Evolutionary conservation across 2,888 invertebrate genomes (phyloP).

Genomic region (Pristionchus exspectatus): DNA sequence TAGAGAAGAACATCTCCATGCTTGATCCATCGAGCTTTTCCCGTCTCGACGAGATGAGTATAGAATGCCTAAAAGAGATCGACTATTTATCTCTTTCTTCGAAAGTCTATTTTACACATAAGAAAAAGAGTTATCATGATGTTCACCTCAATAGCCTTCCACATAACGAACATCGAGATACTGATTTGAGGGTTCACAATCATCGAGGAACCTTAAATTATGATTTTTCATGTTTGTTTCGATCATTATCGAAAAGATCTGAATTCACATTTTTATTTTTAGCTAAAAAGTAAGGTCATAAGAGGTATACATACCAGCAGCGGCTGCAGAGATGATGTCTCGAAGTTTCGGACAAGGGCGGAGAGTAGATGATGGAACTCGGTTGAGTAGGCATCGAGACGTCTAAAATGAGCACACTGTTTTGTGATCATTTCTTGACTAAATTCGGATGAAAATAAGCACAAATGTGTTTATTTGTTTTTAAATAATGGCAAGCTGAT

Average conservation of each 20-base stretch:
- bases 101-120: too few species aligned
- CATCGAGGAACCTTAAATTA: constrained; percentile 79
- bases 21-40: constrained; percentile 85
- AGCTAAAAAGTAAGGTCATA: background rate
- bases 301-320: background rate
- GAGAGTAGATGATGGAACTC: background rate
- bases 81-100: background rate
- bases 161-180: constrained; percentile 88
- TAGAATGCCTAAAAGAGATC: constrained; percentile 84
- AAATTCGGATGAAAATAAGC: background rate
- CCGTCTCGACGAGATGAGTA: constrained; percentile 85
- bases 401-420: constrained; percentile 30
- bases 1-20: constrained; percentile 87
- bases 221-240: background rate
- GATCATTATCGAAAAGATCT: too few species aligned
- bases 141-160: constrained; percentile 89
- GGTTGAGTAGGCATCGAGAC: constrained; percentile 42
- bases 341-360: background rate
- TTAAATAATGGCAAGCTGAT: too few species aligned
- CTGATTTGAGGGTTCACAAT: constrained; percentile 87
- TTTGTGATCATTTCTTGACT: background rate
- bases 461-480: too few species aligned
- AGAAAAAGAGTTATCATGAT: too few species aligned
- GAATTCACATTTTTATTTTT: too few species aligned
- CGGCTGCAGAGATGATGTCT: constrained; percentile 29